phyloP scores from a whole-genome alignment of 2,113 vertebrate genomes.

The Osmerus eperlanus region DNA sequence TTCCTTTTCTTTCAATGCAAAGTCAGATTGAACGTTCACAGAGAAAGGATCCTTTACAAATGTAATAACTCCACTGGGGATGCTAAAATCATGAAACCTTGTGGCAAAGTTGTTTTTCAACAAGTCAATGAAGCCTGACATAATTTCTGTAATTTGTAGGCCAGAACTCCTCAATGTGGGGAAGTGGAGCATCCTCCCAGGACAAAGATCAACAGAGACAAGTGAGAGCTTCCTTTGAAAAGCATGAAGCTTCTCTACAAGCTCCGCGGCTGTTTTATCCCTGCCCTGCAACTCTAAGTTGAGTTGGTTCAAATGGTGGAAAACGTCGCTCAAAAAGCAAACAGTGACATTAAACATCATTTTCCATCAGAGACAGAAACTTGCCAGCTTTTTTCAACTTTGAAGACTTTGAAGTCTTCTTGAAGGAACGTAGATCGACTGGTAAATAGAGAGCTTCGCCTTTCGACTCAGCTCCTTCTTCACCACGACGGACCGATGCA shows the following conservation, averaged over 20 bases:
- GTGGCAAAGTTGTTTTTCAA: too few species aligned
- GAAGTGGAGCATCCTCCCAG: conserved; percentile 13
- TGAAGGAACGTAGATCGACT: too few species aligned
- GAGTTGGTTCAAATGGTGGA: conserved; percentile 17
- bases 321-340: conserved; percentile 11
- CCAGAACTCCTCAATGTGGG: not conserved
- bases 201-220: conserved; percentile 18
- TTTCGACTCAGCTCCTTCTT: too few species aligned
- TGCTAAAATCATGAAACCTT: too few species aligned
- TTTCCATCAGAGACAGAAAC: conserved; percentile 1
- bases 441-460: too few species aligned
- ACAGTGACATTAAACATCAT: not conserved
- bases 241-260: conserved; percentile 14
- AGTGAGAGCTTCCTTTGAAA: conserved; percentile 16
- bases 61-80: too few species aligned
- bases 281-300: conserved; percentile 13
- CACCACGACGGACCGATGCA: too few species aligned
- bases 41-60: too few species aligned
- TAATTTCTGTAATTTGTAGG: not conserved
- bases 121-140: not conserved
- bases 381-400: not conserved
- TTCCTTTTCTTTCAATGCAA: too few species aligned
- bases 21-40: too few species aligned
- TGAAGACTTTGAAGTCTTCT: too few species aligned
- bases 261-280: conserved; percentile 9